Evolutionary conservation across 2,888 invertebrate species (phyloP), one percentile per base, ranked within the genome.

Genomic region (Eupithecia dodoneata): DNA sequence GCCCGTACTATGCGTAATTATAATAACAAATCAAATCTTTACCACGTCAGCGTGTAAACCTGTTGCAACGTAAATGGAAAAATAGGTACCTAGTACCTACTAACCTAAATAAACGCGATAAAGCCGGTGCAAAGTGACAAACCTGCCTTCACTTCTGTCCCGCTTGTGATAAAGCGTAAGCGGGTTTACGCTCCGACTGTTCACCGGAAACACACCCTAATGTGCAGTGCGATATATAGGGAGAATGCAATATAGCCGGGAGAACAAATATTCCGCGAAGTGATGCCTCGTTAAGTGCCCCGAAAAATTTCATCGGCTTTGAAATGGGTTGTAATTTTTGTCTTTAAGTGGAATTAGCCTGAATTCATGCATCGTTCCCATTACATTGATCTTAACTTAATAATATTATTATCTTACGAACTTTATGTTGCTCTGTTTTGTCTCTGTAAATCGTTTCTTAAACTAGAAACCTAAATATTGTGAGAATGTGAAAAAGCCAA

Each of bases 191-290:
- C 10, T 63, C 10, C 63, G 3, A 30, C 63, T 63, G 4, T 63
- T 30, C 63, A 30, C 30, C 12, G 18, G 2, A 63, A 30, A 30
- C 63, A 30, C 30, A 63, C 63, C 30, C 63, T 63, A 63, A 63
- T 12, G 30, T 63, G 63, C 89, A 92, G 88, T 89, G 92, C 91
- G 90, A 92, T 94, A 92, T 93, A 93, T 94, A 89, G 89, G 85
- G 82, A 30, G 30, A 30, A 30, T 30, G 30, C 30, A 30, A 30
- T 30, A 30, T 30, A 30, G n/a, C 30, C 0, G 84, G 84, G 86
- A 90, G 18, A 63, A 91, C 91, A 91, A 93, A 92, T 93, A 91
- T 90, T 85, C 86, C 88, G 90, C 85, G 85, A 90, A 91, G 86
- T 88, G 90, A 90, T 89, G 84, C 86, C 88, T 91, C 90, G 88